A percentile compares a stretch with the other conserved stretches of the same genome.
Conservation (phyloP, 53 echinoderm and acorn worm species). For the Echinometra lucunter region DNA sequence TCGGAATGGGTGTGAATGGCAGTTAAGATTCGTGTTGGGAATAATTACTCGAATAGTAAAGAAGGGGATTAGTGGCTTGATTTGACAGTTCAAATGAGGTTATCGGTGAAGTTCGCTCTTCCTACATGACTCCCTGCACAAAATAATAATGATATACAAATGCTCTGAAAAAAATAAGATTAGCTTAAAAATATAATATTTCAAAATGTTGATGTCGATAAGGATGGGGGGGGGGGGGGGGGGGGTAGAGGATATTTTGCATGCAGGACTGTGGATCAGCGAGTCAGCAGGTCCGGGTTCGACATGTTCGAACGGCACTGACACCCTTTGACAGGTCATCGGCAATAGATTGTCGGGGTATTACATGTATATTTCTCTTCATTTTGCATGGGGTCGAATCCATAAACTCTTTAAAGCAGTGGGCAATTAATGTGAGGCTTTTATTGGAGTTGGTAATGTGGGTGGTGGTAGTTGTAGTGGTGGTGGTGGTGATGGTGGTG, state of each 20-base stretch:
- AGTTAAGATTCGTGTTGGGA: background rate
- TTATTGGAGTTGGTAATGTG: too few relatives aligned
- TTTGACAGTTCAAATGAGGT: background rate
- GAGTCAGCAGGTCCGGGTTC: background rate
- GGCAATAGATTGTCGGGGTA: too few relatives aligned
- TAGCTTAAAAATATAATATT: too few relatives aligned
- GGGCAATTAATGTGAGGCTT: too few relatives aligned
- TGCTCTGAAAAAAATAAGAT: background rate
- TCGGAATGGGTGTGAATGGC: background rate
- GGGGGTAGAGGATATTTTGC: too few relatives aligned
- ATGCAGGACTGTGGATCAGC: background rate
- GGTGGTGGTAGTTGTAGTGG: too few relatives aligned
- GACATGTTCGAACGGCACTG: background rate
- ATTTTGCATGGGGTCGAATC: too few relatives aligned
- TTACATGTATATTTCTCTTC: too few relatives aligned
- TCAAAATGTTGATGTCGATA: too few relatives aligned
- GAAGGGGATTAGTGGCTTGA: background rate
- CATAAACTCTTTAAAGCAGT: too few relatives aligned
- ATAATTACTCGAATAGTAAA: constrained; percentile 3
- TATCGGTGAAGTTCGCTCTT: background rate
- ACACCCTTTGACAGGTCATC: background rate
- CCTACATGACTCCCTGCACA: background rate
- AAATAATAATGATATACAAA: background rate
- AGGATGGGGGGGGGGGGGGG: too few relatives aligned
- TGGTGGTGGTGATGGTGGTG: too few relatives aligned